Conservation (phyloP, 2,888 invertebrate species). For the Antitype chi region DNA sequence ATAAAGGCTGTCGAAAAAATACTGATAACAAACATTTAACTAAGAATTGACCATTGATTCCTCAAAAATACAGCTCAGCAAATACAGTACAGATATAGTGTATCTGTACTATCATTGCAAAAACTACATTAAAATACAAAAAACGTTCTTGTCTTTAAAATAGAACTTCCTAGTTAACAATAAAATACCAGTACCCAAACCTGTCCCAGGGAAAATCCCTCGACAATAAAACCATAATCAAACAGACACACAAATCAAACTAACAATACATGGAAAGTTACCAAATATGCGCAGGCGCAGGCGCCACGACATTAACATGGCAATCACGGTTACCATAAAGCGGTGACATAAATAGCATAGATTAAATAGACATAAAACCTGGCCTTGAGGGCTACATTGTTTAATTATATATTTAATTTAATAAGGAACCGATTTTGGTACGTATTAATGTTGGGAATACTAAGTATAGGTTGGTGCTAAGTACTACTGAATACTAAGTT, state of each 20-base stretch:
- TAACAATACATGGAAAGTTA: slow-evolving; percentile 41
- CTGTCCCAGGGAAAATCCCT: neutral
- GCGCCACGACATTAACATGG: slow-evolving; percentile 61
- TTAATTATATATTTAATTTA: slow-evolving; percentile 65
- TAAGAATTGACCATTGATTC: neutral
- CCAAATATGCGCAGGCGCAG: slow-evolving; percentile 49
- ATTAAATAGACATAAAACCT: slow-evolving; percentile 80
- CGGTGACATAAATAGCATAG: slow-evolving; percentile 75
- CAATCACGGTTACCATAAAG: slow-evolving; percentile 58
- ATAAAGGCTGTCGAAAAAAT: too few species aligned
- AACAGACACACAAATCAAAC: slow-evolving; percentile 48
- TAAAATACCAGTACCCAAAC: neutral
- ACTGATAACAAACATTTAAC: too few species aligned
- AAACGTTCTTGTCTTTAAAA: neutral
- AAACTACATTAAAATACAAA: neutral
- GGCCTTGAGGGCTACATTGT: slow-evolving; percentile 73
- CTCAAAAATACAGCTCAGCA: neutral
- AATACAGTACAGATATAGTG: neutral
- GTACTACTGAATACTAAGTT: slow-evolving; percentile 25
- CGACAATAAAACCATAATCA: neutral
- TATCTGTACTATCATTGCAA: neutral
- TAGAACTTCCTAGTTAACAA: neutral
- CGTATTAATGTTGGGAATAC: slow-evolving; percentile 42
- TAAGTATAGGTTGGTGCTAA: slow-evolving; percentile 8
- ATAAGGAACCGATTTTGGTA: slow-evolving; percentile 54